These are phyloP conservation scores for Ennomos quercinarius DNA, from an alignment of 2,888 invertebrate genomes.

Conservation along the genomic window DNA sequence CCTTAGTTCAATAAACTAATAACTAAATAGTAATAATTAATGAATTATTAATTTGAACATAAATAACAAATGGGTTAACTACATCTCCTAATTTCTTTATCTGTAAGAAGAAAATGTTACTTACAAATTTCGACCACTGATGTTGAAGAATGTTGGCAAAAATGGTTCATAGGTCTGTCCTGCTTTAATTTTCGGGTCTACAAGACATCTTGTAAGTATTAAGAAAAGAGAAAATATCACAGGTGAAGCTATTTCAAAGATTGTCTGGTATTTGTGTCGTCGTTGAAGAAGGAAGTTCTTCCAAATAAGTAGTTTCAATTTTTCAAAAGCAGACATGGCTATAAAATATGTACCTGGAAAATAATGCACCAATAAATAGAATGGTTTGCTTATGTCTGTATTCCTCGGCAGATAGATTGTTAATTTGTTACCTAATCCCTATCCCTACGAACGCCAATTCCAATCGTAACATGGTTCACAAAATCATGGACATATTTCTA, in stretches of 20 bases:
- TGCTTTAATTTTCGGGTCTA: conserved; percentile 85
- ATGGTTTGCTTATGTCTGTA: too few relatives aligned
- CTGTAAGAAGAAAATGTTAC: conserved; percentile 43
- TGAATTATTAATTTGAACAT: too few relatives aligned
- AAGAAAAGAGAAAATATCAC: conserved; percentile 89
- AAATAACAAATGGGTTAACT: too few relatives aligned
- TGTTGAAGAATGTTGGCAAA: conserved; percentile 74
- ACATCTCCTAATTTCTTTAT: too few relatives aligned
- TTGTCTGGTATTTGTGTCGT: conserved; percentile 89
- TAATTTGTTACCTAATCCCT: too few relatives aligned
- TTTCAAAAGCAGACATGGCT: conserved; percentile 78
- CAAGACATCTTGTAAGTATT: conserved; percentile 89
- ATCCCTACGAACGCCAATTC: too few relatives aligned
- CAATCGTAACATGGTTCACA: too few relatives aligned
- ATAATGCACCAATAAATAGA: too few relatives aligned
- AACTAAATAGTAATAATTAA: too few relatives aligned
- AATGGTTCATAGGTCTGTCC: conserved; percentile 66
- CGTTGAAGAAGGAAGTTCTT: conserved; percentile 92
- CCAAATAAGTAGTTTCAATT: conserved; percentile 91
- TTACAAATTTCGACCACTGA: conserved; percentile 70
- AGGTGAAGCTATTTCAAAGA: conserved; percentile 89
- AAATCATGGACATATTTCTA: too few relatives aligned
- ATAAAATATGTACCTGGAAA: conserved; percentile 38
- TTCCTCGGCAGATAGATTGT: too few relatives aligned
- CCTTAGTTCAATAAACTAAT: too few relatives aligned